These are phyloP conservation scores for Phortica magna DNA, from an alignment of 2,888 invertebrate species.

Conservation along the genomic window DNA sequence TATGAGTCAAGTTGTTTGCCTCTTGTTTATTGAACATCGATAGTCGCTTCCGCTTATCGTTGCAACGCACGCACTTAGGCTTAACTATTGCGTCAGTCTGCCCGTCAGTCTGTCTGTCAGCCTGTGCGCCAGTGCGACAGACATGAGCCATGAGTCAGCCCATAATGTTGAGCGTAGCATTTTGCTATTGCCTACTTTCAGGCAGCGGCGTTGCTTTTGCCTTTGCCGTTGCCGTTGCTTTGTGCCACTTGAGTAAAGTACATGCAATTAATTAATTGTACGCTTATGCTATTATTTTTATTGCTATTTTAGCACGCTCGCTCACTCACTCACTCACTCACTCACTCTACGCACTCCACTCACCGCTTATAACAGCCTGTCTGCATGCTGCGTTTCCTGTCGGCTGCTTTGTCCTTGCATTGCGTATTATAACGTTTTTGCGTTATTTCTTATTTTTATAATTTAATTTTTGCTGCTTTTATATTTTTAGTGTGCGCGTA, in stretches of 20 bases:
- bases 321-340: not conserved
- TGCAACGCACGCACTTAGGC: not conserved
- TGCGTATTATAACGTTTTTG: slow-evolving; percentile 14
- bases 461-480: slow-evolving; percentile 10
- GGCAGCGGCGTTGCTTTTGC: not conserved
- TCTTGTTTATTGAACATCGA: not conserved
- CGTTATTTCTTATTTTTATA: slow-evolving; percentile 2
- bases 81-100: not conserved
- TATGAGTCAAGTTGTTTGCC: not conserved
- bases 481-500: slow-evolving; percentile 13
- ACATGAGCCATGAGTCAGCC: not conserved
- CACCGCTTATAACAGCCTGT: not conserved
- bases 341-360: not conserved
- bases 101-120: not conserved
- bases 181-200: not conserved
- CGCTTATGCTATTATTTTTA: slow-evolving; percentile 5
- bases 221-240: too few relatives aligned
- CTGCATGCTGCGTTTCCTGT: not conserved
- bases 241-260: slow-evolving; percentile 8
- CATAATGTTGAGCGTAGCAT: not conserved
- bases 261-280: slow-evolving; percentile 28
- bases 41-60: not conserved
- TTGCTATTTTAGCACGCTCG: not conserved
- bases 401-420: slow-evolving; percentile 11
- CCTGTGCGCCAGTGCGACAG: not conserved